A percentile compares a stretch with the other conserved stretches of the same genome.
Evolutionary conservation across 2,113 vertebrate species (phyloP).

Genomic region (Alligator sinensis): DNA sequence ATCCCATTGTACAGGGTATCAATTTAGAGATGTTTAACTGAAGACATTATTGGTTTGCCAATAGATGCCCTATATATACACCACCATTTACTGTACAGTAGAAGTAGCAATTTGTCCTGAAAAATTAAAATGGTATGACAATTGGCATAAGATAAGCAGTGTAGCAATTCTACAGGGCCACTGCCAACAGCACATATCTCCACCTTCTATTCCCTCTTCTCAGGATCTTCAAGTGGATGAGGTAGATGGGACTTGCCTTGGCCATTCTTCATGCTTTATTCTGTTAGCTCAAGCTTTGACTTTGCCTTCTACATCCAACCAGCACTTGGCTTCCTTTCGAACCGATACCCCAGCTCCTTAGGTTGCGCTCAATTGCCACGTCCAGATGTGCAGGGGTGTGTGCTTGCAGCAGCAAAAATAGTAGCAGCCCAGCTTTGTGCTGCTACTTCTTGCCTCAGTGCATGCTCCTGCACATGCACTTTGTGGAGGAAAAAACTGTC

Average conservation of each 20-base stretch:
- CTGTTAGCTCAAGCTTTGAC: not conserved
- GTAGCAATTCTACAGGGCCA: not conserved
- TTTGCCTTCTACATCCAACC: not conserved
- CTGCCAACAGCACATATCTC: not conserved
- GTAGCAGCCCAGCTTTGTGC: no score
- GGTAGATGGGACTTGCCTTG: not conserved
- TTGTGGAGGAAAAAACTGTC: no score
- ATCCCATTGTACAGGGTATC: not conserved
- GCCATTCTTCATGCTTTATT: not conserved
- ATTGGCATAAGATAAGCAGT: rapidly evolving
- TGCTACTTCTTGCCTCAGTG: no score
- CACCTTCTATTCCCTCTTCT: not conserved
- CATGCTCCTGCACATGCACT: no score
- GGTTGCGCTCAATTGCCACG: not conserved
- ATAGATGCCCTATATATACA: not conserved
- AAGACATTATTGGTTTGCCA: not conserved
- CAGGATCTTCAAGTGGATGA: not conserved
- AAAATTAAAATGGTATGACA: not conserved
- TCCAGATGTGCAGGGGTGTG: no score
- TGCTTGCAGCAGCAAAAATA: no score
- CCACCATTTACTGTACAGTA: not conserved
- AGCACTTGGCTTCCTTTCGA: not conserved
- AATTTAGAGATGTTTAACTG: not conserved
- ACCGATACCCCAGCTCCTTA: constrained; percentile 1
- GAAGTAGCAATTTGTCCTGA: not conserved